Evolutionary conservation across 2,888 invertebrate species (phyloP).

Genomic region (Tholera decimalis): DNA sequence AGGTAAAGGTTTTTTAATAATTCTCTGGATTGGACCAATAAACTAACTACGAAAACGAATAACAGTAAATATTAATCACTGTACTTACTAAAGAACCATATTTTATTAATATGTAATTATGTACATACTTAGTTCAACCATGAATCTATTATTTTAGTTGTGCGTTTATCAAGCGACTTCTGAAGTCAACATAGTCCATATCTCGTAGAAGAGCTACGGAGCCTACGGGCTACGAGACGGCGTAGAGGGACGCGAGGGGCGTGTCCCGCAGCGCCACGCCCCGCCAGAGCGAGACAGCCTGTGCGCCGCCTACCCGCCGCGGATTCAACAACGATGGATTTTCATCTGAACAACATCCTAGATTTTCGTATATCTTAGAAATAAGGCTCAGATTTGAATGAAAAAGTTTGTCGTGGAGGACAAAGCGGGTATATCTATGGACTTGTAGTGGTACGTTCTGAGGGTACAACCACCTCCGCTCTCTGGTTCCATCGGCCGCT

Average conservation of each 20-base stretch:
- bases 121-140: constrained; percentile 14
- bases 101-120: constrained; percentile 3
- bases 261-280: constrained; percentile 84
- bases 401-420: constrained; percentile 13
- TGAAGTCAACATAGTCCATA: constrained; percentile 63
- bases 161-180: constrained; percentile 47
- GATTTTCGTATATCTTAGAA: constrained; percentile 50
- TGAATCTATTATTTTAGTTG: constrained; percentile 41
- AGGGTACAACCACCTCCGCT: constrained; percentile 77
- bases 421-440: constrained; percentile 46
- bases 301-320: constrained; percentile 82
- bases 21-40: not conserved
- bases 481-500: constrained; percentile 74
- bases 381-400: constrained; percentile 73
- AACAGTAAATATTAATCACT: too few species aligned
- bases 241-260: constrained; percentile 75
- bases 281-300: constrained; percentile 81
- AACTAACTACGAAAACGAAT: not conserved
- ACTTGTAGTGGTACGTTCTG: constrained; percentile 68
- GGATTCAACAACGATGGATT: constrained; percentile 69
- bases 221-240: constrained; percentile 68
- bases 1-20: not conserved
- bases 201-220: constrained; percentile 67
- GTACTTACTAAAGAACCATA: not conserved
- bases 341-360: constrained; percentile 64